Evolutionary conservation across 2,113 vertebrate genomes (phyloP).

Genomic region (Pollimyrus isidori): DNA sequence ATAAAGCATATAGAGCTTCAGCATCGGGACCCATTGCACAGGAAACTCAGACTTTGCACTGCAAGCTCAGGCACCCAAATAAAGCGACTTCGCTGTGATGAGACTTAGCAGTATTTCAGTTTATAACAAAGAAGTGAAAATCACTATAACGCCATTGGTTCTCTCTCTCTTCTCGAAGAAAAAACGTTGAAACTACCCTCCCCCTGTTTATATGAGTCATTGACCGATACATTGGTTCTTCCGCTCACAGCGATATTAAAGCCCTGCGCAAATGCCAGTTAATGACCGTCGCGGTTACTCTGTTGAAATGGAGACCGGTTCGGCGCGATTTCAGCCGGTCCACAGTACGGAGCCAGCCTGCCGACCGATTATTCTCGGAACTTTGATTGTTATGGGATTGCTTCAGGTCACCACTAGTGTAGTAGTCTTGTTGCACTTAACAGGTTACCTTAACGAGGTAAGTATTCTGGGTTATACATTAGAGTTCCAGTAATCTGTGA

Average conservation of each 20-base stretch:
- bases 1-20: neutral
- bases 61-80: neutral
- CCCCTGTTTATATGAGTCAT: conserved; percentile 53
- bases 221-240: conserved; percentile 34
- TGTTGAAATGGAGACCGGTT: conserved; percentile 54
- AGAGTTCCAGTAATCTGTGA: neutral
- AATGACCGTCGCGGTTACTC: conserved; percentile 58
- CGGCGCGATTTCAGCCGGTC: conserved; percentile 45
- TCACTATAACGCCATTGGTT: conserved; percentile 54
- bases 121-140: conserved; percentile 1
- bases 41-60: neutral
- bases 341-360: conserved; percentile 57
- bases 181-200: conserved; percentile 42
- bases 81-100: neutral
- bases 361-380: conserved; percentile 66
- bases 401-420: conserved; percentile 87
- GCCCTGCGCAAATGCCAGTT: conserved; percentile 59
- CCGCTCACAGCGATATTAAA: conserved; percentile 43
- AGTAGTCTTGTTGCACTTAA: conserved; percentile 82
- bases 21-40: neutral
- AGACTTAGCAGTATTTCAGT: neutral
- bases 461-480: conserved; percentile 4
- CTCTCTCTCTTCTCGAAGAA: conserved; percentile 14
- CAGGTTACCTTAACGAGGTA: conserved; percentile 78
- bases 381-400: conserved; percentile 75